Evolutionary conservation across 2,113 vertebrate genomes (phyloP).

Genomic region (Micromys minutus): DNA sequence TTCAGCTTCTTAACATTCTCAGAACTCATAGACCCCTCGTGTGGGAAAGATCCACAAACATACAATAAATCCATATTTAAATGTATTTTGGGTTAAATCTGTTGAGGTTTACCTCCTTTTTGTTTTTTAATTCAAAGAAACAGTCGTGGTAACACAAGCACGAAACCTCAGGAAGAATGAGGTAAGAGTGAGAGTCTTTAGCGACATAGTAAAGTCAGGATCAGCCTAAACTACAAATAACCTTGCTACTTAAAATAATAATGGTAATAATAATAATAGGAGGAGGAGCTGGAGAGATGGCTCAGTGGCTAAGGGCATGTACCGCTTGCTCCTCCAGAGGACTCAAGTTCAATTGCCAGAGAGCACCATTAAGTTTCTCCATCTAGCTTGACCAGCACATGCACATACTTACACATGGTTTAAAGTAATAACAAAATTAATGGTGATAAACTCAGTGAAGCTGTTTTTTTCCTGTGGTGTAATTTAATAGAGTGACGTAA

Average conservation of each 20-base stretch:
- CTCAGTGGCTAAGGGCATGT: background rate
- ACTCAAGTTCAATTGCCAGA: background rate
- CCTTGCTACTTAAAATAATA: background rate
- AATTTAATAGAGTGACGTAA: constrained; percentile 39
- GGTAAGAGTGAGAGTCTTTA: background rate
- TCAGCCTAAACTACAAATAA: background rate
- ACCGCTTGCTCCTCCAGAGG: background rate
- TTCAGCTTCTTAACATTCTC: constrained; percentile 22
- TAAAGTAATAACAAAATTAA: background rate
- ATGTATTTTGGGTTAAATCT: background rate
- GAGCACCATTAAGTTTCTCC: background rate
- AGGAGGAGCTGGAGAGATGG: too few relatives aligned
- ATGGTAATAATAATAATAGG: too few relatives aligned
- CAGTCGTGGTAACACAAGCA: background rate
- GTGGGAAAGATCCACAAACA: background rate
- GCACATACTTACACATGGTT: background rate
- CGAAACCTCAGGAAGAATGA: background rate
- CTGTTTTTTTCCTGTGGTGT: background rate
- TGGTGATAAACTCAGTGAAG: background rate
- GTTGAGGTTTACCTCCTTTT: background rate
- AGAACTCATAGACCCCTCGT: background rate
- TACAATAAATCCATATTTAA: constrained; percentile 1
- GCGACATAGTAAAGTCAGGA: background rate
- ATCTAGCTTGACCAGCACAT: background rate
- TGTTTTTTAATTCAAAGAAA: background rate